Evolutionary conservation across 2,888 invertebrate species (phyloP).

Genomic region (Esperia sulphurella): DNA sequence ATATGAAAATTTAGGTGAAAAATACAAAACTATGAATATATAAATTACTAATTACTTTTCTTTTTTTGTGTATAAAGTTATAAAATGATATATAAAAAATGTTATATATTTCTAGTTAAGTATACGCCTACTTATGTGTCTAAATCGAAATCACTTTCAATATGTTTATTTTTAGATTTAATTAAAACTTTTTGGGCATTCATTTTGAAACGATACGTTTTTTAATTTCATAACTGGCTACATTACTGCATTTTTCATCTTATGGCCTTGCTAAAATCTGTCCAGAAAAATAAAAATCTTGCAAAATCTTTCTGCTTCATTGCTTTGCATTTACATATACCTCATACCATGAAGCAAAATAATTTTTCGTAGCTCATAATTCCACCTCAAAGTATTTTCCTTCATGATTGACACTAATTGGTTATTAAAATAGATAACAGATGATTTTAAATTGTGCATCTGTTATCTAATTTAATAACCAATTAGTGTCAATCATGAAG

Average conservation of each 20-base stretch:
- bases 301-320: not conserved
- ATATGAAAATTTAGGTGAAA: constrained; percentile 41
- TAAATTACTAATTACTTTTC: constrained; percentile 7
- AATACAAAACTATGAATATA: constrained; percentile 8
- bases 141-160: constrained; percentile 16
- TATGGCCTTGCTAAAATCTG: constrained; percentile 41
- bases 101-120: not conserved
- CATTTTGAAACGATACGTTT: constrained; percentile 11
- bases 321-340: too few species aligned
- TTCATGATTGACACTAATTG: too few species aligned
- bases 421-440: too few species aligned
- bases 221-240: constrained; percentile 29
- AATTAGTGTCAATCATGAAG: too few species aligned
- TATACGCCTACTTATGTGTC: constrained; percentile 11
- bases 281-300: not conserved
- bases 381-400: too few species aligned
- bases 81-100: not conserved
- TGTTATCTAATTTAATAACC: too few species aligned
- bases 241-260: constrained; percentile 25
- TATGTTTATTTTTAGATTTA: constrained; percentile 7
- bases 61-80: not conserved
- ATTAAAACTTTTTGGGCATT: constrained; percentile 9
- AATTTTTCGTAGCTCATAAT: too few species aligned
- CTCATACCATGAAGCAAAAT: too few species aligned
- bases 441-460: too few species aligned